Evolutionary conservation across 2,113 vertebrate genomes (phyloP).

Genomic region (Pluvianellus socialis): DNA sequence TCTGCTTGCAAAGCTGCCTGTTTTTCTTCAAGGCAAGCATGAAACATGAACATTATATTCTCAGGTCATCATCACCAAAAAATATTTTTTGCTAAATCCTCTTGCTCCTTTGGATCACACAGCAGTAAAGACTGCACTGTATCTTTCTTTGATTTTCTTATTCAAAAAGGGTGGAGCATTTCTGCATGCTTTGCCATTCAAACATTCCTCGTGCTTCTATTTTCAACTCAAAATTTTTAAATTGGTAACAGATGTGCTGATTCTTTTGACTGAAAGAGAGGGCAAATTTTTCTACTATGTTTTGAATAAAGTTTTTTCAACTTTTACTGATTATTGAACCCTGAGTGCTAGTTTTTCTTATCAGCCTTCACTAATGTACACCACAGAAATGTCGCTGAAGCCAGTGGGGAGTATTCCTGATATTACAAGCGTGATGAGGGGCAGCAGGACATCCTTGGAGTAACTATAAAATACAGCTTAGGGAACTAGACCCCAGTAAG

Average conservation of each 20-base stretch:
- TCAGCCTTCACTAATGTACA: neutral
- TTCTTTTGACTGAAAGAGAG: neutral
- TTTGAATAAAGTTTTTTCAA: neutral
- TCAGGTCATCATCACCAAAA: slow-evolving; percentile 20
- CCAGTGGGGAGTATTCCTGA: neutral
- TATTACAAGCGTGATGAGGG: neutral
- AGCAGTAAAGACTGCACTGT: slow-evolving; percentile 28
- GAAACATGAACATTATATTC: neutral
- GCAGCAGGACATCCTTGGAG: neutral
- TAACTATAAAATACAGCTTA: neutral
- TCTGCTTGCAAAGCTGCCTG: neutral
- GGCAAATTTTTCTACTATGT: neutral
- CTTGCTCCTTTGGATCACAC: slow-evolving; percentile 16
- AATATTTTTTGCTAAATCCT: neutral
- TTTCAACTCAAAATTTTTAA: slow-evolving; percentile 58
- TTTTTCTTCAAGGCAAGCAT: neutral
- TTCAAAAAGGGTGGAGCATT: slow-evolving; percentile 55
- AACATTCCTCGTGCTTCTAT: slow-evolving; percentile 70
- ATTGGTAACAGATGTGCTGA: slow-evolving; percentile 71
- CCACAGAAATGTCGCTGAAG: neutral
- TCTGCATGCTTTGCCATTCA: slow-evolving; percentile 50
- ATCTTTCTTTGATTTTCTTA: slow-evolving; percentile 52
- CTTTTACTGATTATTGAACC: neutral
- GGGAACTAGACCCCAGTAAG: neutral
- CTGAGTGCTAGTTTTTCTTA: neutral